These are phyloP conservation scores for Neotoxoptera formosana DNA, from an alignment of 1,140 invertebrate genomes.

Conservation along the genomic window DNA sequence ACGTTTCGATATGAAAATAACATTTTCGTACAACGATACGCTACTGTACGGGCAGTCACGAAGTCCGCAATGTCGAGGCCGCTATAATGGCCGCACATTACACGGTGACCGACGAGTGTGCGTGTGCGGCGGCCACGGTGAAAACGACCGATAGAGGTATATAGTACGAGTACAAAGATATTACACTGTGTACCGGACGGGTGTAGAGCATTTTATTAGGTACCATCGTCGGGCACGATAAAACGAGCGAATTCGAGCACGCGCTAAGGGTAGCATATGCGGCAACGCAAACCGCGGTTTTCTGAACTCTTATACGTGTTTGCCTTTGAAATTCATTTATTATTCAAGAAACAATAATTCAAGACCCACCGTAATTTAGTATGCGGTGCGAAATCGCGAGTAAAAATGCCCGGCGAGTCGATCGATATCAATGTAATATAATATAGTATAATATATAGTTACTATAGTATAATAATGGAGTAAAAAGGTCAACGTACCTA, in stretches of 20 bases:
- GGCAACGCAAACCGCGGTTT: background rate
- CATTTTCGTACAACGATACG: background rate
- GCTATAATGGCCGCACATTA: background rate
- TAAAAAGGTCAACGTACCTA: constrained; percentile 34
- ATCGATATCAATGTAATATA: background rate
- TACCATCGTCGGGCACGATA: background rate
- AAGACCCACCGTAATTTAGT: constrained; percentile 1
- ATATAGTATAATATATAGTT: too few species aligned
- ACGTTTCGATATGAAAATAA: background rate
- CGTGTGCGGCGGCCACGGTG: background rate
- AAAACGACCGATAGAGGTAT: background rate
- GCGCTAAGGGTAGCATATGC: background rate
- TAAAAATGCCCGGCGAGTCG: background rate
- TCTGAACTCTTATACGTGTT: background rate
- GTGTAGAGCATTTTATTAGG: background rate
- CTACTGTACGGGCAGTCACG: too few species aligned
- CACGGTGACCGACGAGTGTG: background rate
- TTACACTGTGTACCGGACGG: too few species aligned
- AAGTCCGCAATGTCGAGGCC: too few species aligned
- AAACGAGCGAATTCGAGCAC: background rate
- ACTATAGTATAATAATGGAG: background rate
- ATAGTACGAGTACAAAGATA: too few species aligned
- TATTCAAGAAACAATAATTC: constrained; percentile 28
- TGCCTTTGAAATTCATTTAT: constrained; percentile 8
- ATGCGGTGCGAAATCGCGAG: background rate